Conservation (phyloP, 64 coral and sea anemone species). For the Stichodactyla helianthus region DNA sequence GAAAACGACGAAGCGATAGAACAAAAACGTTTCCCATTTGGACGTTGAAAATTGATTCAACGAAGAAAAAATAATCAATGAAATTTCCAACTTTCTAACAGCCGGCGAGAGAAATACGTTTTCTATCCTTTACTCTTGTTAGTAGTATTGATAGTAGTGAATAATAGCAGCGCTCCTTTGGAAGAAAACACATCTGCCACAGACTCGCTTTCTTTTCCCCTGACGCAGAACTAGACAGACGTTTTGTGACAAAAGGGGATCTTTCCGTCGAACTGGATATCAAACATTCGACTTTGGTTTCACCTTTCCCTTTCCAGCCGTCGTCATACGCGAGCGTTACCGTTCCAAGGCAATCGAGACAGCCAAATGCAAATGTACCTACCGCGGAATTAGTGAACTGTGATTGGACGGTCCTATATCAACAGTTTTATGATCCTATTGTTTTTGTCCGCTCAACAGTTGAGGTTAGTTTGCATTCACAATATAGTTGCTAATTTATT, state of each 20-base stretch:
- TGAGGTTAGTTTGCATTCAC: background rate
- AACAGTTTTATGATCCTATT: background rate
- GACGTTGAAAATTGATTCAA: background rate
- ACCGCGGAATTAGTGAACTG: background rate
- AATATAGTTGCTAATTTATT: conserved; percentile 2
- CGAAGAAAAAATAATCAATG: background rate
- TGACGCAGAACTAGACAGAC: background rate
- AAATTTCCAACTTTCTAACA: background rate
- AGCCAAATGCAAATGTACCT: conserved; percentile 16
- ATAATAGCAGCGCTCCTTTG: background rate
- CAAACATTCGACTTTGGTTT: background rate
- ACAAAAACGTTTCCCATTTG: conserved; percentile 70
- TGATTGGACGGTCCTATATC: conserved; percentile 6
- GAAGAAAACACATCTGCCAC: background rate
- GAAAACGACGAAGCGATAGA: conserved; percentile 72
- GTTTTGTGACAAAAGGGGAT: background rate
- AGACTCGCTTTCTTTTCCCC: background rate
- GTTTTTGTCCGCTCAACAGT: background rate
- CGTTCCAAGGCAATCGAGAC: background rate
- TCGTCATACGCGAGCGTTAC: conserved; percentile 24
- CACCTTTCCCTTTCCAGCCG: conserved; percentile 1
- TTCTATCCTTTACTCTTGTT: background rate
- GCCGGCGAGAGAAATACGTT: background rate
- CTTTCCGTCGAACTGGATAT: background rate
- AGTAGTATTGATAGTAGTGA: background rate